A percentile compares a stretch with the other conserved stretches of the same genome.
These are phyloP conservation scores for Rhopalosiphum padi DNA, from an alignment of 1,140 invertebrate genomes.

Conservation along the genomic window DNA sequence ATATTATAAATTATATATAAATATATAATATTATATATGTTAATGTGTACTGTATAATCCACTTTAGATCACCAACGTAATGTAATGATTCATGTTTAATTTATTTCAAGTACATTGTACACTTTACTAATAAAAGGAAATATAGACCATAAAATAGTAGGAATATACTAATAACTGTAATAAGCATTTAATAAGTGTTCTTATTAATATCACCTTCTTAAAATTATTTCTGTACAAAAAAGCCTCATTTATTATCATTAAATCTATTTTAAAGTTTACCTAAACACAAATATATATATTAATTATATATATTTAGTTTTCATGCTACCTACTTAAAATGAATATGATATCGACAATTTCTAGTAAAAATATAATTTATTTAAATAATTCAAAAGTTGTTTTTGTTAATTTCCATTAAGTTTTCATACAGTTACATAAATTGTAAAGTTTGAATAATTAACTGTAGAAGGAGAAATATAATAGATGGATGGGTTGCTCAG, in stretches of 20 bases:
- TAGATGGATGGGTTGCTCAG: too few species aligned
- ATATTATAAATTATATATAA: too few species aligned
- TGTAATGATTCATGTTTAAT: conserved; percentile 3
- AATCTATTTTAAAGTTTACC: not conserved
- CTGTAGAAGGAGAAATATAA: not conserved
- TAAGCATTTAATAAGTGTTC: not conserved
- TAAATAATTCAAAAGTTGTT: not conserved
- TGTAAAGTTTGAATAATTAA: not conserved
- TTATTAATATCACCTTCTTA: not conserved
- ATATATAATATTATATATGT: not conserved
- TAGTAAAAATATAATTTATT: conserved; percentile 10
- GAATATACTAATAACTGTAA: not conserved
- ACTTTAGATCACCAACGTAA: not conserved
- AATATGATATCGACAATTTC: not conserved
- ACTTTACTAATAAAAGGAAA: not conserved
- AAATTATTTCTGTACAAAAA: not conserved
- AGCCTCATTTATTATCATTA: not conserved
- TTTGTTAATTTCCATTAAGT: not conserved
- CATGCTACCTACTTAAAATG: not conserved
- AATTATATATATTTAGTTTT: not conserved
- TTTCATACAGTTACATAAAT: not conserved
- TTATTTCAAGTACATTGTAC: not conserved
- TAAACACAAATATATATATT: not conserved
- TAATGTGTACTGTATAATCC: not conserved
- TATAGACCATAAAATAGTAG: too few species aligned